Evolutionary conservation across 2,888 invertebrate genomes (phyloP).

Genomic region (Dasypolia templi): DNA sequence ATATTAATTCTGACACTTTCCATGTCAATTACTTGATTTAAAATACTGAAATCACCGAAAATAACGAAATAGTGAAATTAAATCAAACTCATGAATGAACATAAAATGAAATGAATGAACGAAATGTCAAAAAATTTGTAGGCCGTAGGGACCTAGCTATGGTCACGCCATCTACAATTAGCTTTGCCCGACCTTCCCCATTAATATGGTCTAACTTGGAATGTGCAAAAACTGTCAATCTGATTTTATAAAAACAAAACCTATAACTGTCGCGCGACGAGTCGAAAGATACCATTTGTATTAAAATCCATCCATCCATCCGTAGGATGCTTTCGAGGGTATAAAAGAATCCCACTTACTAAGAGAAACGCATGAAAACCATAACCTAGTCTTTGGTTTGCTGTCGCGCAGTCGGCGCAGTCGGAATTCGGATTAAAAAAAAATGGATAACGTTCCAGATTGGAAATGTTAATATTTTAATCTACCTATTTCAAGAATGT

Average conservation of each 20-base stretch:
- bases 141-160: no score
- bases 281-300: background rate
- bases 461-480: background rate
- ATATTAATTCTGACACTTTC: no score
- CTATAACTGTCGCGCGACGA: background rate
- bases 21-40: no score
- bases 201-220: no score
- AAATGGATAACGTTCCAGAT: constrained; percentile 1
- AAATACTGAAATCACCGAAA: no score
- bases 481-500: background rate
- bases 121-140: no score
- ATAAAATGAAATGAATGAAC: no score
- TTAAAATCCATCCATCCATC: background rate
- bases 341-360: background rate
- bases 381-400: background rate
- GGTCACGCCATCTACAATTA: no score
- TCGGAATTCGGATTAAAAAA: no score
- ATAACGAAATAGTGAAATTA: no score
- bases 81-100: no score
- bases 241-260: background rate
- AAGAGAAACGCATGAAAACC: background rate
- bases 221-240: background rate
- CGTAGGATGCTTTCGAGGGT: background rate
- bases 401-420: background rate
- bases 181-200: no score